Percentiles rank a stretch among this genome's conserved stretches.
These are phyloP conservation scores for Thamnophis sirtalis DNA, from an alignment of 2,113 vertebrate genomes.

Conservation along the genomic window DNA sequence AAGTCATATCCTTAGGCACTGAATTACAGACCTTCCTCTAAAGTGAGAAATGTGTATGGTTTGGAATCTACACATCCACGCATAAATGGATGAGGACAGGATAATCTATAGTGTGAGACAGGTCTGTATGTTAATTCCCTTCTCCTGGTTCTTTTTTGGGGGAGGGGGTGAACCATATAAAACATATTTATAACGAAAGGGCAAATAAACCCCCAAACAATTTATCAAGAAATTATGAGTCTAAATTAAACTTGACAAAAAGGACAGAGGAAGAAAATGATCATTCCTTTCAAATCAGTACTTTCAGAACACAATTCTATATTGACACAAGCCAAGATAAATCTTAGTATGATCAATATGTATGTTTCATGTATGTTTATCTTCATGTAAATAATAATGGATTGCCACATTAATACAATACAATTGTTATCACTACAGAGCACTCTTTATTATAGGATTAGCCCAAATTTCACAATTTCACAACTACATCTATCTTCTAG, in stretches of 20 bases:
- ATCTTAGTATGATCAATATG: background rate
- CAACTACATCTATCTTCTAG: background rate
- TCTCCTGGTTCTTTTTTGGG: background rate
- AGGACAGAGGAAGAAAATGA: background rate
- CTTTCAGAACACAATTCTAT: background rate
- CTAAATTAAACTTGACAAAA: background rate
- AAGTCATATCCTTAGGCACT: background rate
- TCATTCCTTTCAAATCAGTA: background rate
- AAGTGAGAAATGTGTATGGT: background rate
- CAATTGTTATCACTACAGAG: background rate
- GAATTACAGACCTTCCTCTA: background rate
- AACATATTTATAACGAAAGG: background rate
- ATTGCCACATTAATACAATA: background rate
- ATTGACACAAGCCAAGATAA: slow-evolving; percentile 22
- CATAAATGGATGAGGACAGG: background rate
- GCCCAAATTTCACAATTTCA: background rate
- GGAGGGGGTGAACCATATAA: background rate
- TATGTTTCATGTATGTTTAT: background rate
- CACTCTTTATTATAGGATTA: slow-evolving; percentile 25
- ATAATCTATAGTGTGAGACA: background rate
- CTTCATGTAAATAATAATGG: background rate
- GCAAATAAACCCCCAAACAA: background rate
- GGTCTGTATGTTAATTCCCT: background rate
- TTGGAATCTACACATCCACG: too few species aligned
- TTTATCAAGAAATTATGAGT: background rate